Evolutionary conservation across 2,888 invertebrate genomes (phyloP), one percentile per base, ranked within the genome.

Genomic region (Meghimatium bilineatum): DNA sequence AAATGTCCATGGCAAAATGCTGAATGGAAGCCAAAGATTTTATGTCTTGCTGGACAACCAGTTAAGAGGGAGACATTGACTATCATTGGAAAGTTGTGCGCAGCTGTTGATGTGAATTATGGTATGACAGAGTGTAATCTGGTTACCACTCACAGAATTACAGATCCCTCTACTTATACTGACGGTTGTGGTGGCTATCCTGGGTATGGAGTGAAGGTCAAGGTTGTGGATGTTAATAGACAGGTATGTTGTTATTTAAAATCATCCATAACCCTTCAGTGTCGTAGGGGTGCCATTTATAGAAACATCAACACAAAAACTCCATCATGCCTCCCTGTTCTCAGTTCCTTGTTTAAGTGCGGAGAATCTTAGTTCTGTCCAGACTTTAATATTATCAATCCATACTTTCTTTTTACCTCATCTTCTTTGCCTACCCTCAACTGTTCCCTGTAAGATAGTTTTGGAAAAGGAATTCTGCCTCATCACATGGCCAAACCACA

Each of bases 81-180:
- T 12, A 79, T 82, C 5, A 83, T 81, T 32, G 82, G 82, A 29
- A 81, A 80, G 69, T 44, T 86, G 29, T 85, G 85, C 56, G 75
- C 83, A 12, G 36, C 71, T 71, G 76, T 86, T 12, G 85, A 86
- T 66, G 71, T 86, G 52, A 85, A 85, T 79, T 86, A 85, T 67
- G 86, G 85, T 20, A 84, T 84, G 23, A 86, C 86, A 5, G 86
- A 86, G 44, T 82, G 82, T 52, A 83, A 85, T n/a, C 72, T 86
- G n/a, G 79, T 86, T 14, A 34, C 86, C 29, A 84, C 85, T 14
- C 80, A 79, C 29, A 74, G 84, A 26, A 78, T 86, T 44, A 71
- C 52, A 6, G 83, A 85, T 52, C 78, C 82, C 0, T 56, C 63
- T 10, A 23, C 34, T 2, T 86, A 81, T 38, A 29, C 29, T n/a